A percentile compares a stretch with the other conserved stretches of the same genome.
Evolutionary conservation across 64 coral and sea anemone genomes (phyloP).

Genomic region (Porites lutea): DNA sequence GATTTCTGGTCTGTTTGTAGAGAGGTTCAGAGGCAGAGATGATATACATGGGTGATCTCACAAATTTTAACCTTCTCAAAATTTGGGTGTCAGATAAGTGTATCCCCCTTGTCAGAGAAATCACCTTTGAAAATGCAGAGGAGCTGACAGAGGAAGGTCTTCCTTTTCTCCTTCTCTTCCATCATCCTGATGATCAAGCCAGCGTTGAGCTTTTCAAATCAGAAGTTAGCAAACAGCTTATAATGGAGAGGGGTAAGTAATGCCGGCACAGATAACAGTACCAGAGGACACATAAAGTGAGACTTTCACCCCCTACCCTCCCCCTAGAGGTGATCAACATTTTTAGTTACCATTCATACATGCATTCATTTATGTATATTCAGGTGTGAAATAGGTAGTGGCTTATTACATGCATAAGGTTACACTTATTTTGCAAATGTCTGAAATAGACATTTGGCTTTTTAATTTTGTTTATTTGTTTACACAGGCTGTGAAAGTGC

Average conservation of each 20-base stretch:
- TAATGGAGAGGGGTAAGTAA: conserved; percentile 81
- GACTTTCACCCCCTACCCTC: too few species aligned
- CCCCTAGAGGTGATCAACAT: too few species aligned
- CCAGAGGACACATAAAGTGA: too few species aligned
- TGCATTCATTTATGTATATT: too few species aligned
- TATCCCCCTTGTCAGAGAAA: conserved; percentile 92
- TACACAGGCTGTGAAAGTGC: too few species aligned
- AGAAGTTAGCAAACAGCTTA: conserved; percentile 88
- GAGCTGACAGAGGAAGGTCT: conserved; percentile 95
- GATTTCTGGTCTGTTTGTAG: conserved; percentile 15
- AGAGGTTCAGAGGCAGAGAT: conserved; percentile 78
- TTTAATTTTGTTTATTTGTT: too few species aligned
- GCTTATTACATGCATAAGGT: too few species aligned
- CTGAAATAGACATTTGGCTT: too few species aligned
- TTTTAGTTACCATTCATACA: too few species aligned
- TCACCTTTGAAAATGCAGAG: conserved; percentile 99
- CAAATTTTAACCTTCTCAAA: conserved; percentile 70
- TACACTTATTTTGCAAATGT: too few species aligned
- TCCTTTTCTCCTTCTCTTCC: conserved; percentile 93
- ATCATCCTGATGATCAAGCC: conserved; percentile 83
- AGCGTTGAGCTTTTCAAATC: conserved; percentile 87
- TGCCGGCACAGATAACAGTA: too few species aligned
- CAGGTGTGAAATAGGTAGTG: too few species aligned
- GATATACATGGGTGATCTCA: conserved; percentile 77
- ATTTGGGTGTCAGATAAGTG: conserved; percentile 91